Evolutionary conservation across 1,140 invertebrate genomes (phyloP).

Genomic region (Panagrolaimus sp.): DNA sequence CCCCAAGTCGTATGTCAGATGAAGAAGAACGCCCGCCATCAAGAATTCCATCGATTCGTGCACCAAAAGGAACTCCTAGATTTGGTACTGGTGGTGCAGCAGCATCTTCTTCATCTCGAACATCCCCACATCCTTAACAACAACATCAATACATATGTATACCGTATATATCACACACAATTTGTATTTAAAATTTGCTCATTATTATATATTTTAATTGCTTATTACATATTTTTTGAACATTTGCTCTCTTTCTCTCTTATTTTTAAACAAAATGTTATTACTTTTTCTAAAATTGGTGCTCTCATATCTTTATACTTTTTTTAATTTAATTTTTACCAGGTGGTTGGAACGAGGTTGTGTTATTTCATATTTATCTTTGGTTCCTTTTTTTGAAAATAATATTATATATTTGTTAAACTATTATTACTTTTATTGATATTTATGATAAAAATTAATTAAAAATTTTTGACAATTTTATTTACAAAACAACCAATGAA

Average conservation of each 20-base stretch:
- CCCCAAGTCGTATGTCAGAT: constrained; percentile 5
- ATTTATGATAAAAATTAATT: no score
- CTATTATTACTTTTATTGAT: no score
- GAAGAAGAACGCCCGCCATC: constrained; percentile 3
- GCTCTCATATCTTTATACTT: neutral
- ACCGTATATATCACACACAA: neutral
- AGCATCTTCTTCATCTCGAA: neutral
- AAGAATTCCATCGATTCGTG: neutral
- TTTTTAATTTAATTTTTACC: neutral
- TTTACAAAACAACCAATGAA: no score
- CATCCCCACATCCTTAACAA: neutral
- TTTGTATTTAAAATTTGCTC: neutral
- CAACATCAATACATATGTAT: neutral
- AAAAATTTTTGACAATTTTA: no score
- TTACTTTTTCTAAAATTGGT: constrained; percentile 1
- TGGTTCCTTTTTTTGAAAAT: no score
- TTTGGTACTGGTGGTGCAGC: neutral
- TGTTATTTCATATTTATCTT: neutral
- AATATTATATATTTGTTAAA: no score
- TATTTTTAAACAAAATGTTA: neutral
- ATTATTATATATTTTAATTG: constrained; percentile 7
- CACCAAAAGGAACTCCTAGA: neutral
- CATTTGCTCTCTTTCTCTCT: neutral
- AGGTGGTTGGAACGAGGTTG: constrained; percentile 14
- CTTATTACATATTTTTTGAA: neutral